Evolutionary conservation across 2,888 invertebrate genomes (phyloP), one percentile per base, ranked within the genome.

Genomic region (Digitonthophagus gazella): DNA sequence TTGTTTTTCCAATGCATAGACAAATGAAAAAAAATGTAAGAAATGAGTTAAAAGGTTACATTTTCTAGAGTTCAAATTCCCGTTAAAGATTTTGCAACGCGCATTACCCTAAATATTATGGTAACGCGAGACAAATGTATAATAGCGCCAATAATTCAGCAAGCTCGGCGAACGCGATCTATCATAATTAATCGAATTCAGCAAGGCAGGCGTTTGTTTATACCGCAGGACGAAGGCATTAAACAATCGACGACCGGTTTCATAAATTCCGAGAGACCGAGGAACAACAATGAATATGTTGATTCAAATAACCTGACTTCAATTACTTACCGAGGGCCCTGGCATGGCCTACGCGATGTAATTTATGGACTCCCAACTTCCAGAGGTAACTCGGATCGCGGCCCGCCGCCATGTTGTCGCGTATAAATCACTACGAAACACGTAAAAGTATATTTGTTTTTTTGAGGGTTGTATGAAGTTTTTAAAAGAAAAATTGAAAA

Each of bases 231-330:
- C 28, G 28, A 44, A 44, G 28, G 61, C 61, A 20, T 61, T 61
- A 61, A 61, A 61, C 61, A 61, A 61, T 61, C 61, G 61, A 18
- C 20, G 18, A 20, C 67, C 15, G 44, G 67, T 58, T 61, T 67
- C 18, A 67, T 67, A 67, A 67, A 67, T 67, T 55, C 20, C 63
- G 64, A 67, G 16, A 15, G 56, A 44, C 28, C 66, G 44, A 15
- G n/a, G 20, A 67, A 55, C 64, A 55, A 68, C 54, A 68, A 68
- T 68, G 65, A 65, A 68, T 67, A 68, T 68, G 65, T 65, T 68
- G 65, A 58, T 64, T 58, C 58, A 22, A 68, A 67, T 67, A 61
- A 63, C 66, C 55, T 64, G 55, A 19, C 61, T 67, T 64, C 67
- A 67, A 67, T 67, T 64, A 66, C 58, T 66, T 66, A 66, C 66